Conservation (phyloP, 2,113 vertebrate genomes). For the Cyrtonyx montezumae region DNA sequence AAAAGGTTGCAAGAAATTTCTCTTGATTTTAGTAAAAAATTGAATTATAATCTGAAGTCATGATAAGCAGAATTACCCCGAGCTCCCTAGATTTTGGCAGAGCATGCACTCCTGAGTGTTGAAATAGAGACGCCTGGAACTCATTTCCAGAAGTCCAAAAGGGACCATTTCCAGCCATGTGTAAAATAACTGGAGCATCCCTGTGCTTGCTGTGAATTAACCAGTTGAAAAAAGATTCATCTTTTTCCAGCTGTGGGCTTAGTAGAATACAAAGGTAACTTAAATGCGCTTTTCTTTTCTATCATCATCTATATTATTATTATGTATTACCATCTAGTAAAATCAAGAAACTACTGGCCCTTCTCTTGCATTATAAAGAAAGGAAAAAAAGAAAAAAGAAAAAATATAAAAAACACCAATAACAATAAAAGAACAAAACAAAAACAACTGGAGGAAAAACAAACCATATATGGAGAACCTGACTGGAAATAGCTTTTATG, state of each 20-base stretch:
- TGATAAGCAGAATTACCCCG: neutral
- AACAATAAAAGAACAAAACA: neutral
- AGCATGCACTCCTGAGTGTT: neutral
- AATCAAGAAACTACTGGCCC: neutral
- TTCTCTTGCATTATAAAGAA: neutral
- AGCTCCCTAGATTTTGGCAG: neutral
- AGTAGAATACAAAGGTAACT: neutral
- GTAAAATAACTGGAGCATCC: neutral
- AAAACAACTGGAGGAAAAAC: neutral
- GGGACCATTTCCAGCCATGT: neutral
- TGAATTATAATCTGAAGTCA: neutral
- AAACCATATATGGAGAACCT: neutral
- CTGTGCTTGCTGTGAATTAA: neutral
- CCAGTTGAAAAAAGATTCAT: neutral
- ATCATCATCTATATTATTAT: neutral
- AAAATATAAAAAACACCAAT: neutral
- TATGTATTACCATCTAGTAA: neutral
- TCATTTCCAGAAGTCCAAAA: neutral
- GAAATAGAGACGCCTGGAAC: neutral
- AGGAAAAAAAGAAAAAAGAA: neutral
- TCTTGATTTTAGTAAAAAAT: neutral
- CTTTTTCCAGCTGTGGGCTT: neutral
- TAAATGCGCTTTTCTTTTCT: neutral
- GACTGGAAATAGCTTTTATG: fast-evolving
- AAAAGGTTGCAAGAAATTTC: neutral